These are phyloP conservation scores for Drosophila ficusphila DNA, from an alignment of 1,140 invertebrate genomes.

Conservation along the genomic window DNA sequence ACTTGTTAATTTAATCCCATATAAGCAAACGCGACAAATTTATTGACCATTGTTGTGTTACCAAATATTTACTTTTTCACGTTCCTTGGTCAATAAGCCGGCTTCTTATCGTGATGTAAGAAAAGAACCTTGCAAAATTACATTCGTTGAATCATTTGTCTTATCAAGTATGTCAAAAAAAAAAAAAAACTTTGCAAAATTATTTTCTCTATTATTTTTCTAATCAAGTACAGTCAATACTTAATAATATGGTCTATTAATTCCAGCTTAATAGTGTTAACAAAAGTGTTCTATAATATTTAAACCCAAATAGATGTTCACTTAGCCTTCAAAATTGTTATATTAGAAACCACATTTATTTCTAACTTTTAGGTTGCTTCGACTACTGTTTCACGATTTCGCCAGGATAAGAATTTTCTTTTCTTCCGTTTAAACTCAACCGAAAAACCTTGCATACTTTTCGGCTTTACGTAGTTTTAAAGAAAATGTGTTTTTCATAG, in stretches of 20 bases:
- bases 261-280: no score
- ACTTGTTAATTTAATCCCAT: conserved; percentile 10
- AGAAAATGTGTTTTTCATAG: neutral
- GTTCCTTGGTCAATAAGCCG: conserved; percentile 3
- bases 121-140: neutral
- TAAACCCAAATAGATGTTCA: no score
- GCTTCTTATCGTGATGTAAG: conserved; percentile 23
- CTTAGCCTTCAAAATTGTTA: no score
- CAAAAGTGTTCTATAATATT: neutral
- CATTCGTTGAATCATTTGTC: neutral
- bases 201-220: neutral
- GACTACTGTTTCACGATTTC: no score
- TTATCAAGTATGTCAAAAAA: conserved; percentile 13
- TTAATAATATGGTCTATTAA: neutral
- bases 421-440: no score
- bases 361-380: no score
- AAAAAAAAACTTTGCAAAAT: conserved; percentile 2
- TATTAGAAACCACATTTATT: no score
- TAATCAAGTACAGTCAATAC: conserved; percentile 19
- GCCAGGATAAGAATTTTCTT: no score
- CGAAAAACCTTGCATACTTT: conserved; percentile 23
- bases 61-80: conserved; percentile 14
- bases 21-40: conserved; percentile 11
- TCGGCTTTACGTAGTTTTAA: neutral
- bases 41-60: conserved; percentile 21